phyloP scores from a whole-genome alignment of 2,113 vertebrate genomes.

The Pandion haliaetus region DNA sequence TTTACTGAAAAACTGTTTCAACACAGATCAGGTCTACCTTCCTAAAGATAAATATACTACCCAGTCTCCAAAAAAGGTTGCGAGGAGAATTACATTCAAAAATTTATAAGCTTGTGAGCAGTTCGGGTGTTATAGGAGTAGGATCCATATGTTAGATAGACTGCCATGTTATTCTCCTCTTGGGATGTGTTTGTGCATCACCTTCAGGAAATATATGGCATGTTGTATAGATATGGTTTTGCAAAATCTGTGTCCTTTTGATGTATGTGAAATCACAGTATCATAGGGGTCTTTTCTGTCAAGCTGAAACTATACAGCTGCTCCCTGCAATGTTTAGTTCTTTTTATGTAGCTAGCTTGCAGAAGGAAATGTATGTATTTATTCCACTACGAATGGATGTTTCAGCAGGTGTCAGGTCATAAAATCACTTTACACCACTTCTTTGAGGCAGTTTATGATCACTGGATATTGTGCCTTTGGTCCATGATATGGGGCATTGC shows the following conservation, averaged over 20 bases:
- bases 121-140: not conserved
- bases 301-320: not conserved
- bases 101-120: not conserved
- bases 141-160: not conserved
- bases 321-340: not conserved
- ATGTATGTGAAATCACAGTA: not conserved
- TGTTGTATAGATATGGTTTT: not conserved
- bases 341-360: not conserved
- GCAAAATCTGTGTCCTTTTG: not conserved
- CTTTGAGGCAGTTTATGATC: constrained; percentile 32
- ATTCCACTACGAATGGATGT: not conserved
- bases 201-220: not conserved
- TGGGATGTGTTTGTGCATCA: not conserved
- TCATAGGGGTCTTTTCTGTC: not conserved
- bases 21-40: not conserved
- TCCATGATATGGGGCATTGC: constrained; percentile 36
- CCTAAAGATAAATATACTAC: not conserved
- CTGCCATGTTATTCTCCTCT: not conserved
- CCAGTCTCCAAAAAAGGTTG: not conserved
- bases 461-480: constrained; percentile 21
- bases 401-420: not conserved
- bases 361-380: constrained; percentile 26
- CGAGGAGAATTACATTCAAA: not conserved
- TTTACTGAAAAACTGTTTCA: not conserved
- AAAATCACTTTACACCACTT: constrained; percentile 36